Percentiles rank a stretch among this genome's conserved stretches.
Evolutionary conservation across 2,888 invertebrate genomes (phyloP).

Genomic region (Pheosia tremula): DNA sequence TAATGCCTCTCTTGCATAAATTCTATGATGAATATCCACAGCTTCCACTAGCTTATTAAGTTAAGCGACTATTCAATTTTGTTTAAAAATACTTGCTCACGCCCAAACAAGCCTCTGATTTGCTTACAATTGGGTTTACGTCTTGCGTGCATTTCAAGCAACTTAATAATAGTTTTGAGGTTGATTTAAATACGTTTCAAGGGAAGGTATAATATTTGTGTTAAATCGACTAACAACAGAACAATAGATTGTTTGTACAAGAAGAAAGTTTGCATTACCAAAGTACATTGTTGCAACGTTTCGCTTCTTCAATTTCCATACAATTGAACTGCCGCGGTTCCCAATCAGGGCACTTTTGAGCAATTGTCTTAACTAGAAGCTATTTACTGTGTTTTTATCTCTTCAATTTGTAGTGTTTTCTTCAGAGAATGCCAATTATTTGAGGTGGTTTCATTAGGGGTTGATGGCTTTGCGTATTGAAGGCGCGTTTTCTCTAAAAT

Average conservation of each 20-base stretch:
- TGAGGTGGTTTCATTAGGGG: too few relatives aligned
- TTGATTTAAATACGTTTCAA: neutral
- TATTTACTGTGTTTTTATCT: neutral
- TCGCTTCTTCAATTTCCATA: constrained; percentile 21
- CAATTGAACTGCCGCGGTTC: constrained; percentile 6
- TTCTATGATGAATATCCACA: too few relatives aligned
- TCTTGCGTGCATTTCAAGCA: neutral
- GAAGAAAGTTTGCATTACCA: constrained; percentile 18
- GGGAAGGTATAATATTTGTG: neutral
- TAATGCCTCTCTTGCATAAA: neutral
- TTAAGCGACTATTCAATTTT: too few relatives aligned
- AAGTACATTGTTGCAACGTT: constrained; percentile 17
- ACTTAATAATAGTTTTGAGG: neutral
- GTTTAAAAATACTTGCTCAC: too few relatives aligned
- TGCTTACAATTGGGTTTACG: neutral
- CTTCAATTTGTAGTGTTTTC: neutral
- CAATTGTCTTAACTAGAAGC: neutral
- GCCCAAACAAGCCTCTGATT: neutral
- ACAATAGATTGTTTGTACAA: neutral
- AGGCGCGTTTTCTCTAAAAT: too few relatives aligned
- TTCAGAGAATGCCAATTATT: too few relatives aligned
- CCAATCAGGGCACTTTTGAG: neutral
- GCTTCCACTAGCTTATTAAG: too few relatives aligned
- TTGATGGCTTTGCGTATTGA: neutral
- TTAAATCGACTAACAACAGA: neutral